Base-by-base conservation (phyloP, 2,888 invertebrate species). In the Diarsia dahlii region DNA sequence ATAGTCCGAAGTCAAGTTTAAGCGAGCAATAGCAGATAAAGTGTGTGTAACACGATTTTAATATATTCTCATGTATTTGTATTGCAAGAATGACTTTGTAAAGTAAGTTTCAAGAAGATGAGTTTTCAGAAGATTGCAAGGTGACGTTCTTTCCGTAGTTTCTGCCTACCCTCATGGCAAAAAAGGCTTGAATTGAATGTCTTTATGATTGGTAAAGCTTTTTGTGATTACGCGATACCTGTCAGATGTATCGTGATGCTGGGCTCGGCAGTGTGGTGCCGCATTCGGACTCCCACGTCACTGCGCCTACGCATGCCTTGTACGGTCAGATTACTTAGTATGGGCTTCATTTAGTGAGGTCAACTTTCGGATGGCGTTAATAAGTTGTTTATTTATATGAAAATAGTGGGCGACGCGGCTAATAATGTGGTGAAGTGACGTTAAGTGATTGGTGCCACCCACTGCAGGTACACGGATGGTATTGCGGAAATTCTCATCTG, bases 251-350 rank as follows among this genome's bases (percentile, higher is more conserved):
- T 78, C 86, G 82, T 88, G 88, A 85, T 85, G 82, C 81, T 78
- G 67, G 84, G 89, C 89, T 91, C 83, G 88, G 85, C 78, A 2
- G 63, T n/a, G 63, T 1, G 15, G 63, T 85, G 88, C 85, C 86
- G 82, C 87, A 84, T 88, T 87, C 79, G 80, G 82, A 82, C 91
- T 84, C 92, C 91, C 90, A 92, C 93, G 88, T 78, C 78, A 82
- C 66, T 84, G 90, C 92, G 89, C 93, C 93, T 90, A 93, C 93
- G 88, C 90, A 48, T 74, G 69, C 92, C 91, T 80, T 91, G 77
- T 90, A 92, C 80, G 92, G 93, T 80, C 84, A 84, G 90, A 91
- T 91, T 92, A 91, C 90, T 91, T 89, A 86, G 86, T 87, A 80
- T 84, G 88, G 87, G 82, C 80, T 70, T 73, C 68, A 78, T 88